Evolutionary conservation across 2,888 invertebrate species (phyloP).

Genomic region (Cephus runcator): DNA sequence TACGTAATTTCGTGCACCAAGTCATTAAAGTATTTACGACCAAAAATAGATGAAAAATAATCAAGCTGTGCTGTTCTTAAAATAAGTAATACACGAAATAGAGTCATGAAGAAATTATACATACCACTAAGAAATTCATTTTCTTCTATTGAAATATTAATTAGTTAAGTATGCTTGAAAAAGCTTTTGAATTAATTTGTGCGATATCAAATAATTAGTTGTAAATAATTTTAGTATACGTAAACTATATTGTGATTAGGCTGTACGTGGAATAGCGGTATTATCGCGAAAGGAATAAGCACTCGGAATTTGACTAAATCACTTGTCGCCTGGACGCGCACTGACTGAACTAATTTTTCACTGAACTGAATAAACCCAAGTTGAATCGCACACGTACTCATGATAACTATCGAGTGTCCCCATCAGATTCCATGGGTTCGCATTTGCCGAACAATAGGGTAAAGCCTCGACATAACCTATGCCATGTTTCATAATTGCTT

Average conservation of each 20-base stretch:
- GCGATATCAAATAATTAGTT: background rate
- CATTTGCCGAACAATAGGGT: background rate
- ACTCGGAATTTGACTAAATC: background rate
- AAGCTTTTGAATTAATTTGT: background rate
- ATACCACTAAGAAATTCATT: background rate
- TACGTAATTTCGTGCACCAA: too few relatives aligned
- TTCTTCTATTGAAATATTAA: background rate
- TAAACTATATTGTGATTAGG: background rate
- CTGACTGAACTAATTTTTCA: constrained; percentile 16
- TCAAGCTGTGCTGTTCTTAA: too few relatives aligned
- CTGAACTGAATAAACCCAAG: constrained; percentile 15
- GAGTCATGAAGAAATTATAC: background rate
- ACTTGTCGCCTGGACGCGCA: background rate
- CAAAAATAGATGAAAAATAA: too few relatives aligned
- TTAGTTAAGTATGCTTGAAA: background rate
- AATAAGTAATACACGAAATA: background rate
- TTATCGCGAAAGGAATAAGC: background rate
- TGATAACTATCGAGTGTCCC: constrained; percentile 13
- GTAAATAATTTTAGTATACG: background rate
- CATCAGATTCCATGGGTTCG: constrained; percentile 6
- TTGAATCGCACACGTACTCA: constrained; percentile 4
- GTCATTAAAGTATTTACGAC: too few relatives aligned
- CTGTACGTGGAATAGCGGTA: background rate
- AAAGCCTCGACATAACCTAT: constrained; percentile 1
- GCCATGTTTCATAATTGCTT: background rate